Percentiles rank a stretch among this genome's conserved stretches.
These are phyloP conservation scores for Brachyopa scutellaris DNA, from an alignment of 2,888 invertebrate genomes.

Conservation along the genomic window DNA sequence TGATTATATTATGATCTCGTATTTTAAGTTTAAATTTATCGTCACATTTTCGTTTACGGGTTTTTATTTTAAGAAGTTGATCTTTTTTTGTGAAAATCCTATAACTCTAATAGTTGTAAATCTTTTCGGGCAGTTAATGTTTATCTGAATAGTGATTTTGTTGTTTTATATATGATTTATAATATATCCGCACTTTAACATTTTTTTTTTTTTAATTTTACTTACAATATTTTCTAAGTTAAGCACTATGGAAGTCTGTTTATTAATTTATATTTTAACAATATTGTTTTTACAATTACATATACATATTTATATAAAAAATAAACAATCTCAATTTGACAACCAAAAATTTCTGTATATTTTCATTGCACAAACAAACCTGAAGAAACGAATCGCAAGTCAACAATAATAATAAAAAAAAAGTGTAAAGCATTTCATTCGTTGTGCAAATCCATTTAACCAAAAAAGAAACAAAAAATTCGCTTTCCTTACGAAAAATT, in stretches of 20 bases:
- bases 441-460: conserved; percentile 57
- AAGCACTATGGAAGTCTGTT: conserved; percentile 71
- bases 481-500: conserved; percentile 1
- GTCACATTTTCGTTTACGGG: conserved; percentile 37
- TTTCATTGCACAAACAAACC: conserved; percentile 54
- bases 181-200: conserved; percentile 38
- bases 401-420: conserved; percentile 13
- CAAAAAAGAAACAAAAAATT: conserved; percentile 4
- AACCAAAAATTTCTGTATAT: conserved; percentile 40
- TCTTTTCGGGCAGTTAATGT: conserved; percentile 71
- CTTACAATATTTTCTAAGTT: conserved; percentile 56
- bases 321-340: conserved; percentile 61
- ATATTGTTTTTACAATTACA: conserved; percentile 23
- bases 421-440: conserved; percentile 57
- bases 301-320: conserved; percentile 53
- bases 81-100: conserved; percentile 64
- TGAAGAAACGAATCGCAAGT: neutral
- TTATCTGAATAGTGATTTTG: conserved; percentile 70
- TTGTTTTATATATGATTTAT: conserved; percentile 36
- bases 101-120: conserved; percentile 70
- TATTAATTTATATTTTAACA: conserved; percentile 67
- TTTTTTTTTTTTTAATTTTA: conserved; percentile 24
- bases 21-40: conserved; percentile 16
- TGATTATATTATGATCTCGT: conserved; percentile 28
- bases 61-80: conserved; percentile 13